Evolutionary conservation across 2,113 vertebrate species (phyloP), one percentile per base, ranked within the genome.

Genomic region (Oreotrochilus melanogaster): DNA sequence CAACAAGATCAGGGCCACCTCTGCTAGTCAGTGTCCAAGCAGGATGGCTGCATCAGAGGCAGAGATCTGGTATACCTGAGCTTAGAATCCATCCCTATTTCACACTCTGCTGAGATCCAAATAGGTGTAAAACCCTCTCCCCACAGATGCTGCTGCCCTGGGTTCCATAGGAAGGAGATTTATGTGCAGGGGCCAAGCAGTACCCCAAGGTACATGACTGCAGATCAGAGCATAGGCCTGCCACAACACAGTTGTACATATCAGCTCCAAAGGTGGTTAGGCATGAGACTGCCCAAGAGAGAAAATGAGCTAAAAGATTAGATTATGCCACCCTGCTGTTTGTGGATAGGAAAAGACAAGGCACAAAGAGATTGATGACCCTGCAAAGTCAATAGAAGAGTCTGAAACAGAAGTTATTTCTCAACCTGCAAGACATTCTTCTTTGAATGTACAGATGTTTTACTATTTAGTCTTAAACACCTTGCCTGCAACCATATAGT

Each of bases 1-100:
- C 92, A 92, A 82, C 64, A 94, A 95, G 89, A 95, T 88, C 89
- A 93, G 87, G 92, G 64, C 58, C 54, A 56, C 93, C 70, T 87
- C 84, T 91, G 54, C 70, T 65, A 73, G 54, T 65, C 66, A 56
- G 60, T 66, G 64, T 73, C 89, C 84, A 69, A 87, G 65, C 13
- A 94, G 54, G 88, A 9, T 62, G 42, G 74, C 35, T 83, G 28
- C 30, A 42, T 51, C 45, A 73, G 90, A 71, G 60, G 24, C 50
- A 50, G 7, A 8, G n/a, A 79, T 33, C 22, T 21, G 50, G 4
- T 48, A 45, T 39, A 75, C 92, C 53, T 71, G 45, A 75, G 35
- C 39, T 88, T 0, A 1, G n/a, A 12, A 12, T 37, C 18, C 0
- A 1, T 48, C 23, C 13, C 33, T 3, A 21, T 76, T 92, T 90